These are phyloP conservation scores for Pterocles gutturalis DNA, from an alignment of 2,113 vertebrate genomes.

Conservation along the genomic window DNA sequence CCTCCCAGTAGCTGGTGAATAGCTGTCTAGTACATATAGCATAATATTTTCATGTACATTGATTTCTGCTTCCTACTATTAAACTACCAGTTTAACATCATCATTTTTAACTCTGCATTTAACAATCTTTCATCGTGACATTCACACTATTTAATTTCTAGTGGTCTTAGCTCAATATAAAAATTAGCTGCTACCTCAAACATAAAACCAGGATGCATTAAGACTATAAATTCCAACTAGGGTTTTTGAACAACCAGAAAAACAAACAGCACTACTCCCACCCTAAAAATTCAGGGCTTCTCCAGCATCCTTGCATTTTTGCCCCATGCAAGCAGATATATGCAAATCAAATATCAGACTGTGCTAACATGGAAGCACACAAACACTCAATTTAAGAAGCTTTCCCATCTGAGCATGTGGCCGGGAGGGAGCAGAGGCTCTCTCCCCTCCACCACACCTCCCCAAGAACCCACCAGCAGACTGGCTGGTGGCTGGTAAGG, in stretches of 20 bases:
- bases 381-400: background rate
- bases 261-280: background rate
- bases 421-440: background rate
- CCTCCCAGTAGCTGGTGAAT: constrained; percentile 23
- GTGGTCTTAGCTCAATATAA: background rate
- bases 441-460: background rate
- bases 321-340: background rate
- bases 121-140: background rate
- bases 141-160: background rate
- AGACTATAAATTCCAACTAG: background rate
- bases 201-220: background rate
- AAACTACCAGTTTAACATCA: background rate
- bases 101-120: background rate
- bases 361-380: rapidly evolving
- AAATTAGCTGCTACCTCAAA: background rate
- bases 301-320: background rate
- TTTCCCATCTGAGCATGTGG: rapidly evolving
- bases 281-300: background rate
- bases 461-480: background rate
- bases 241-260: background rate
- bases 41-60: background rate
- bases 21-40: background rate
- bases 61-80: background rate
- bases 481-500: background rate
- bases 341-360: background rate